Evolutionary conservation across 2,888 invertebrate species (phyloP).

Genomic region (Watsonalla binaria): DNA sequence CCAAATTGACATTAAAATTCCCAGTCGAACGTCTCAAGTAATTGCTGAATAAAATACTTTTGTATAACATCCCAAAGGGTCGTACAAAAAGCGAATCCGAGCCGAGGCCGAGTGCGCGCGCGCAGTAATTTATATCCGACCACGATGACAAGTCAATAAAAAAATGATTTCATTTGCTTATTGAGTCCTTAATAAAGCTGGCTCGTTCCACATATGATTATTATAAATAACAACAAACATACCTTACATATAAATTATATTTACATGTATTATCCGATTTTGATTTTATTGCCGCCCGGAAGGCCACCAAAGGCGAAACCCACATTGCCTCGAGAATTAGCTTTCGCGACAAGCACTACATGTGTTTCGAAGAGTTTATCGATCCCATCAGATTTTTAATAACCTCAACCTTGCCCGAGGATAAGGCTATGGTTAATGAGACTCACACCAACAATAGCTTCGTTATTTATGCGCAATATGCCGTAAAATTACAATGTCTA

Average conservation of each 20-base stretch:
- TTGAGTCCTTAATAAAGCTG: conserved; percentile 76
- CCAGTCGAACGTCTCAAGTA: conserved; percentile 72
- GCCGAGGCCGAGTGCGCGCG: conserved; percentile 52
- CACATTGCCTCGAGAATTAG: conserved; percentile 22
- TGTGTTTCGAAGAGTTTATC: conserved; percentile 36
- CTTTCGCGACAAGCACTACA: conserved; percentile 43
- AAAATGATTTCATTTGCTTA: conserved; percentile 79
- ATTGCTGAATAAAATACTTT: conserved; percentile 78
- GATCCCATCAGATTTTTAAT: conserved; percentile 44
- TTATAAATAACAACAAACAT: conserved; percentile 67
- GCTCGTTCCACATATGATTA: conserved; percentile 61
- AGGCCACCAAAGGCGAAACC: conserved; percentile 59
- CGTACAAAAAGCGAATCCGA: conserved; percentile 62
- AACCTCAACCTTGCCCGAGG: conserved; percentile 37
- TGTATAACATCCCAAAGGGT: conserved; percentile 72
- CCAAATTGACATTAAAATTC: conserved; percentile 76
- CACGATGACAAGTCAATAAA: conserved; percentile 77
- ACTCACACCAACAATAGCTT: conserved; percentile 35
- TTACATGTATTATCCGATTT: conserved; percentile 41
- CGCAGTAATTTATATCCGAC: conserved; percentile 70
- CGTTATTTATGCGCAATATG: conserved; percentile 41
- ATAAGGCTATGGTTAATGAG: conserved; percentile 32
- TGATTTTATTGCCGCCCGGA: conserved; percentile 34
- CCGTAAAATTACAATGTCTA: conserved; percentile 54
- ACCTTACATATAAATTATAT: conserved; percentile 53